Evolutionary conservation across 2,797 vertebrate genomes (phyloP).

Genomic region (Micrastur ruficollis): DNA sequence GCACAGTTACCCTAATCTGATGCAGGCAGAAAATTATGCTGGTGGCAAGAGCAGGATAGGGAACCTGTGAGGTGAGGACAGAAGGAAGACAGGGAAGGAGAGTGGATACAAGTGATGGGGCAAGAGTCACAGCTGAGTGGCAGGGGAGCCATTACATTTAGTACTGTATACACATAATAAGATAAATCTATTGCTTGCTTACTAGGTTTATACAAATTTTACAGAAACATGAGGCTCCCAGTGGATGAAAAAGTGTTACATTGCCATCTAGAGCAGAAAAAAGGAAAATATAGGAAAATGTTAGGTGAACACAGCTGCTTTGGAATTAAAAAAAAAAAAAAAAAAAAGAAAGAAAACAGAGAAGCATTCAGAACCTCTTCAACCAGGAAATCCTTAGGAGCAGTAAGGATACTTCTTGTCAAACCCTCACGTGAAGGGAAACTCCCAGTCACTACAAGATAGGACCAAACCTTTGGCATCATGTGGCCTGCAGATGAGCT

Average conservation of each 20-base stretch:
- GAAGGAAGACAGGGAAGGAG: neutral
- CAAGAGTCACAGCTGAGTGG: neutral
- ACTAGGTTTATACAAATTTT: constrained; percentile 9
- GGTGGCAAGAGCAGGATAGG: neutral
- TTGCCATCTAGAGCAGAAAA: constrained; percentile 62
- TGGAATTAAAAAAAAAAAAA: neutral
- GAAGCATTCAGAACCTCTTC: neutral
- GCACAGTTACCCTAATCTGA: neutral
- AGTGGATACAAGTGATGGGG: neutral
- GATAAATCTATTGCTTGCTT: neutral
- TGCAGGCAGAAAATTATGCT: neutral
- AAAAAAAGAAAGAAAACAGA: neutral
- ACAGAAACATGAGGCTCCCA: neutral
- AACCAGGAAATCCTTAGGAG: neutral
- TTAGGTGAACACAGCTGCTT: neutral
- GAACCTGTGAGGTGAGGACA: neutral
- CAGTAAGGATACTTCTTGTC: neutral
- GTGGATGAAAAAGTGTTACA: constrained; percentile 33
- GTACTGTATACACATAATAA: neutral
- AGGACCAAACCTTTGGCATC: neutral
- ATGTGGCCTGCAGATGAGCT: neutral
- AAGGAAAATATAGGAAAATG: neutral
- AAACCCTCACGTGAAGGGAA: neutral
- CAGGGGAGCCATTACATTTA: constrained; percentile 1
- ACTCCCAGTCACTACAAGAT: neutral